Base-by-base conservation (phyloP, 1,140 invertebrate species). In the Bombus waltoni region DNA sequence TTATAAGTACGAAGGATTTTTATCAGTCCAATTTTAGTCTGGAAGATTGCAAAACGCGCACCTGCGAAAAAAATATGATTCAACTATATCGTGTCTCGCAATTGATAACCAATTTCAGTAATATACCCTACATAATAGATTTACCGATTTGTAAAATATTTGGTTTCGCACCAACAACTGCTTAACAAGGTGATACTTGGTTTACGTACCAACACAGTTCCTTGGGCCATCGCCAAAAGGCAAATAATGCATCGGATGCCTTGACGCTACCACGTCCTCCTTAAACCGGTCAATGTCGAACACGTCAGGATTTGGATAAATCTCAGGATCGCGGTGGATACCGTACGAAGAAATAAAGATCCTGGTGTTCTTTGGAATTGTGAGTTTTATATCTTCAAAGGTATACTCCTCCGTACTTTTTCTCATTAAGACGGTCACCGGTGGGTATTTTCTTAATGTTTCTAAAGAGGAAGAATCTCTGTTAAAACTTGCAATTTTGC, bases 21-120 rank as follows among this genome's bases (percentile, higher is more conserved):
- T 0, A 95, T 92, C 8, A 96, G 74, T 5, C 95, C 96, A 22
- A 95, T 88, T 92, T 96, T 96, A 0, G 93, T 92, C 91, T 96
- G 95, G 18, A 94, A 93, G 13, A 93, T 40, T 0, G 94, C 96
- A 81, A 96, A 95, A 8, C 94, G 86, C 38, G 90, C 81, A 59
- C 59, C 70, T 68, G 65, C 79, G 47, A 79, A 87, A 3, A 32
- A 15, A 89, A 25, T 11, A 76, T 0, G 18, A 40, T 40, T 40
- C 25, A 13, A 28, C 28, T 62, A 28, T 62, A 4, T 28, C 11
- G 28, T n/a, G 11, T 28, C 9, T 62, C 10, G 4, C 15, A 0
- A 22, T 35, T 38, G 15, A 22, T 22, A 53, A 53, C 0, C 47
- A 53, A 53, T 53, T 53, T 22, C 47, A 53, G 22, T 53, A 53